Percentiles rank a stretch among this genome's conserved stretches.
Conservation (phyloP, 2,113 vertebrate species). For the Procavia capensis region DNA sequence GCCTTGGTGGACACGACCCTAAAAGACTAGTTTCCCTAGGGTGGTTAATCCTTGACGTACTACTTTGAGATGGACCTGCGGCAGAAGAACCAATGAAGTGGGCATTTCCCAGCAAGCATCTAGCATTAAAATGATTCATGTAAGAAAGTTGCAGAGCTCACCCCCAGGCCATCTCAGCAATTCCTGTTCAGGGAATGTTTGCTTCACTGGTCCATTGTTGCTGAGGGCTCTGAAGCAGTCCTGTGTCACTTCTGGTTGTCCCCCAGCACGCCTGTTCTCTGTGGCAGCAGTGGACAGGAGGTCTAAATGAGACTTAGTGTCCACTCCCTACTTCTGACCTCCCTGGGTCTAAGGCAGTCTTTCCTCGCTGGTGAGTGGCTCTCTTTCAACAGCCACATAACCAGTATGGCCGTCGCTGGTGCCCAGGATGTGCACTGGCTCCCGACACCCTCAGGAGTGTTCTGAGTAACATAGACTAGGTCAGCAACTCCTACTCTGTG, state of each 20-base stretch:
- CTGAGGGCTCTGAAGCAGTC: background rate
- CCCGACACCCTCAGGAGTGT: background rate
- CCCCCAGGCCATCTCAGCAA: background rate
- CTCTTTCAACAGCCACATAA: background rate
- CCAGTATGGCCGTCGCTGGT: no score
- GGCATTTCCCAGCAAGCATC: background rate
- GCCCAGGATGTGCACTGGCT: background rate
- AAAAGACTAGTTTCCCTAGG: background rate
- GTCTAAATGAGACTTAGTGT: background rate
- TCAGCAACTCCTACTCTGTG: background rate
- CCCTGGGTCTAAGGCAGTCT: no score
- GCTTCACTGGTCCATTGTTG: background rate
- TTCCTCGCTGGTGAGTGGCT: background rate
- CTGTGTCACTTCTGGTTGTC: background rate
- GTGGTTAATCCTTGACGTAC: background rate
- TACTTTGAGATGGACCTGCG: background rate
- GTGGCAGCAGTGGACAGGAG: background rate
- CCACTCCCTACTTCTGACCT: background rate
- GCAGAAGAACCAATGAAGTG: background rate
- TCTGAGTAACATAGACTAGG: background rate
- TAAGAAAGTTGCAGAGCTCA: background rate
- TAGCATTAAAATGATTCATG: background rate
- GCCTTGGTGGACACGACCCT: background rate
- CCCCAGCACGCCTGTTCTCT: accelerated
- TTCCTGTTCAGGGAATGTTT: background rate